Evolutionary conservation across 2,888 invertebrate species (phyloP).

Genomic region (Ornithoptera alexandrae): DNA sequence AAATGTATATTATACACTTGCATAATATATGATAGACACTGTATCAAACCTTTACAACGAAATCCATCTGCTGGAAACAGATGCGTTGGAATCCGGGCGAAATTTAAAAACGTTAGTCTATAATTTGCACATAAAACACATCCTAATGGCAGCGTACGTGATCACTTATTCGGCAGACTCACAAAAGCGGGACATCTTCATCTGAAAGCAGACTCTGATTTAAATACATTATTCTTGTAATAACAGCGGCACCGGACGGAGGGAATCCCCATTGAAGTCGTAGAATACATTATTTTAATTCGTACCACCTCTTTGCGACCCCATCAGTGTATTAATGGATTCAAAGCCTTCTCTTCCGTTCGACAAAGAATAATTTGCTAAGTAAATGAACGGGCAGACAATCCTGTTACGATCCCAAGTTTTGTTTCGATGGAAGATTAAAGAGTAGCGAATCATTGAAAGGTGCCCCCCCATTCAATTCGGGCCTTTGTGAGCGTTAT

Average conservation of each 20-base stretch:
- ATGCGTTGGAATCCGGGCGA: conserved; percentile 55
- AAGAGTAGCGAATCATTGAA: conserved; percentile 71
- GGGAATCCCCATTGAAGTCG: conserved; percentile 73
- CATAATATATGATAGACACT: conserved; percentile 31
- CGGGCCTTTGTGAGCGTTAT: conserved; percentile 67
- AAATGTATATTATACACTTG: conserved; percentile 32
- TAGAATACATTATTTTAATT: conserved; percentile 80
- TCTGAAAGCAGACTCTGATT: conserved; percentile 77
- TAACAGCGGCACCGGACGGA: conserved; percentile 73
- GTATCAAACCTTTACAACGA: conserved; percentile 70
- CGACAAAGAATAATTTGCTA: conserved; percentile 80
- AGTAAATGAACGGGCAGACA: conserved; percentile 79
- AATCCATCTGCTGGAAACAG: conserved; percentile 61
- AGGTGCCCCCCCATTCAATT: conserved; percentile 64
- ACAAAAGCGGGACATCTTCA: conserved; percentile 74
- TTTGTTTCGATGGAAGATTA: conserved; percentile 78
- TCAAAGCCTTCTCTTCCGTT: conserved; percentile 79
- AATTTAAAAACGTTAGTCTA: conserved; percentile 74
- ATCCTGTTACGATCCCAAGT: conserved; percentile 73
- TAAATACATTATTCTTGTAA: conserved; percentile 80
- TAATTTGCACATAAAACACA: conserved; percentile 80
- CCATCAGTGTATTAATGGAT: conserved; percentile 78
- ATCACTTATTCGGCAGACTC: conserved; percentile 72
- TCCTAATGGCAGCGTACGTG: conserved; percentile 77
- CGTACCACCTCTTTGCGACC: conserved; percentile 78